These are phyloP conservation scores for Philaethria dido DNA, from an alignment of 2,888 invertebrate species.

Conservation along the genomic window DNA sequence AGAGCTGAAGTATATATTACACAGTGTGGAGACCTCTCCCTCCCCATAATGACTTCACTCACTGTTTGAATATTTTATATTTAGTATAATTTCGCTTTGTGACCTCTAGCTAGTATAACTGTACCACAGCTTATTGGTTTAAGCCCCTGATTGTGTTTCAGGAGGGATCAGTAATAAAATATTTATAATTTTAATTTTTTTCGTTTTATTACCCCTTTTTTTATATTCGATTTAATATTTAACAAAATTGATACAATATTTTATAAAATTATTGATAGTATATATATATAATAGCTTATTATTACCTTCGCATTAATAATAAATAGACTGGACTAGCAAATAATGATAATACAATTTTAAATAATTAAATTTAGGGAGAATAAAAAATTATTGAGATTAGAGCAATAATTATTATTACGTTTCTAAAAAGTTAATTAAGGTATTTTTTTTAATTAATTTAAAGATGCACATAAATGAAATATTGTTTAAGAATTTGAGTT, in stretches of 20 bases:
- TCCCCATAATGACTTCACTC: neutral
- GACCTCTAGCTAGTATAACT: conserved; percentile 23
- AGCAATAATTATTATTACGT: neutral
- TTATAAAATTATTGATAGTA: conserved; percentile 20
- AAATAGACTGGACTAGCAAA: neutral
- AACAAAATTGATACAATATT: neutral
- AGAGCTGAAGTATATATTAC: too few species aligned
- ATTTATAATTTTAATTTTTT: conserved; percentile 67
- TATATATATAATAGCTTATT: neutral
- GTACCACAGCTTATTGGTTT: conserved; percentile 13
- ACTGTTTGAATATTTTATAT: conserved; percentile 41
- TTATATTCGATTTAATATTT: conserved; percentile 24
- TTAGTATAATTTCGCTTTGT: conserved; percentile 41
- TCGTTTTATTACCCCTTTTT: conserved; percentile 60
- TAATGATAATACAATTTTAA: neutral
- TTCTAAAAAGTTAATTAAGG: neutral
- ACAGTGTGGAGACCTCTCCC: neutral
- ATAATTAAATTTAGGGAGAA: neutral
- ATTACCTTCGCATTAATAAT: neutral
- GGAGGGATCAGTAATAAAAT: conserved; percentile 69
- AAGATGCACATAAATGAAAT: too few species aligned
- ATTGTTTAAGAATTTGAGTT: too few species aligned
- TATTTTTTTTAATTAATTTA: too few species aligned
- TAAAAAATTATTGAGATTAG: neutral
- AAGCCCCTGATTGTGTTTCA: conserved; percentile 51